Percentiles rank a stretch among this genome's conserved stretches.
Evolutionary conservation across 37 sponge, comb jelly and placozoan genomes (phyloP).

Genomic region (Ianthella basta): DNA sequence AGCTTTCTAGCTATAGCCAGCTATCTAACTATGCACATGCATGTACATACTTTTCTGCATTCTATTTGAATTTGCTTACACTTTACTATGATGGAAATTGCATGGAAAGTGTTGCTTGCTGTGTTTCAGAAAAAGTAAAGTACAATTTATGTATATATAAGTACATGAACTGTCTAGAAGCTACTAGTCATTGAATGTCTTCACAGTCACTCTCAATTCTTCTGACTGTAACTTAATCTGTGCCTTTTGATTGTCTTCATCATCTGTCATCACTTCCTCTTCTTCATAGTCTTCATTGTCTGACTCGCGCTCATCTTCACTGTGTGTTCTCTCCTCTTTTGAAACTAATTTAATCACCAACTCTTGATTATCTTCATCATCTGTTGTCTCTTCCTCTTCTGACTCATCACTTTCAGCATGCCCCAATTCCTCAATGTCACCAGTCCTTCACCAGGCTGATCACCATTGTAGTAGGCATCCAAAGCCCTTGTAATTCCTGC

Average conservation of each 20-base stretch:
- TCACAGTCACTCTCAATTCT: slow-evolving; percentile 12
- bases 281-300: too few species aligned
- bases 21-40: neutral
- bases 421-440: too few species aligned
- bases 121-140: neutral
- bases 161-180: neutral
- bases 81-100: neutral
- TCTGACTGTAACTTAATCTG: neutral
- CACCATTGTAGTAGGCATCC: slow-evolving; percentile 3
- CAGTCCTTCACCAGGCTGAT: slow-evolving; percentile 3
- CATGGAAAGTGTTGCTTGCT: neutral
- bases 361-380: neutral
- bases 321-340: neutral
- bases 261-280: neutral
- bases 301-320: too few species aligned
- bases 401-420: neutral
- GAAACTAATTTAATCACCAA: neutral
- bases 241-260: neutral
- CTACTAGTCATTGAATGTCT: neutral
- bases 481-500: slow-evolving; percentile 29
- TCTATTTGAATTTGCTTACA: neutral
- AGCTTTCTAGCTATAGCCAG: neutral
- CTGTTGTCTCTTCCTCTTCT: neutral
- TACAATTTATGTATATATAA: neutral
- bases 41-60: neutral